phyloP scores from a whole-genome alignment of 1,140 invertebrate species.

The Lasioglossum albipes region DNA sequence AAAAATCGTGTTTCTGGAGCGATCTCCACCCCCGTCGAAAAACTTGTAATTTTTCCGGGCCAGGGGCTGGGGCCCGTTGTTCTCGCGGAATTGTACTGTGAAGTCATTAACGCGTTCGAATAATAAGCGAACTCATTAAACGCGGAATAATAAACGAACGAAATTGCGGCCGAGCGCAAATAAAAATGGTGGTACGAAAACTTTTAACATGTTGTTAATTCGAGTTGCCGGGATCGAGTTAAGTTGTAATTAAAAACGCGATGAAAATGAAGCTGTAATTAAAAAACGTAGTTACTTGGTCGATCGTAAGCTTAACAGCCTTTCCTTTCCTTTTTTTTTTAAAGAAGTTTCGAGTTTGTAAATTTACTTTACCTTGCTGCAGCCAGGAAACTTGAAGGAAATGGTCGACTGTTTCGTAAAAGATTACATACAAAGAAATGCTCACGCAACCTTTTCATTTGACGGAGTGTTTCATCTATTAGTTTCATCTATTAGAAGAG shows the following conservation, averaged over 20 bases:
- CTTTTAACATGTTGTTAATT: slow-evolving; percentile 34
- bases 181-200: slow-evolving; percentile 1
- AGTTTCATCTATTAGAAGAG: no score
- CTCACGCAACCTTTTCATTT: no score
- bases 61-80: no score
- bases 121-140: slow-evolving; percentile 45
- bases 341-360: no score
- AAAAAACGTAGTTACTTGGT: slow-evolving; percentile 15
- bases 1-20: no score
- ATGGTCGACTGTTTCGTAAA: neutral
- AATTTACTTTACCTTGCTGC: no score
- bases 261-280: slow-evolving; percentile 31
- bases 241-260: slow-evolving; percentile 43
- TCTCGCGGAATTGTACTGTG: neutral
- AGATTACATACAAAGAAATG: no score
- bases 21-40: neutral
- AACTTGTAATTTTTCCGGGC: no score
- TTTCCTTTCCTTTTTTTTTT: neutral
- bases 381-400: neutral
- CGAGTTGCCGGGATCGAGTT: neutral
- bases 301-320: neutral
- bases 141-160: slow-evolving; percentile 27
- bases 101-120: slow-evolving; percentile 32
- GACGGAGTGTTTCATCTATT: no score
- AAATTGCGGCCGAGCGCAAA: neutral